Evolutionary conservation across 2,113 vertebrate genomes (phyloP).

Genomic region (Oreochromis spilurus): DNA sequence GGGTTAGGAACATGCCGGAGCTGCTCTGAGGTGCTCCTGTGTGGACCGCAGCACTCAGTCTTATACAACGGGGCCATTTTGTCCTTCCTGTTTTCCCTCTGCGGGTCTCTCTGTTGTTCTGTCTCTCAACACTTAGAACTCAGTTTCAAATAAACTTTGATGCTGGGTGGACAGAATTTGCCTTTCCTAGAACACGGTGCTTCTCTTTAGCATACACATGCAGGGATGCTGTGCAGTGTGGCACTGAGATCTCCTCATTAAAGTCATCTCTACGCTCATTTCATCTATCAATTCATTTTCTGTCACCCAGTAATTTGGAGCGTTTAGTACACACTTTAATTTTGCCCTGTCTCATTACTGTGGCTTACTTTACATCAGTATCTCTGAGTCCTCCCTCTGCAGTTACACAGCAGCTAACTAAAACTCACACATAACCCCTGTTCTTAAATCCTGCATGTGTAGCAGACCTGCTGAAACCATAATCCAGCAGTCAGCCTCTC

Average conservation of each 20-base stretch:
- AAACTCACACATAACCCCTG: neutral
- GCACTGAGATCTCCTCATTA: neutral
- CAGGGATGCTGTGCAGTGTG: neutral
- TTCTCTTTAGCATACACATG: neutral
- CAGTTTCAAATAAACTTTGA: neutral
- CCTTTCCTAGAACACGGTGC: neutral
- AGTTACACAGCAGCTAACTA: neutral
- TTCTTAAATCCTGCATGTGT: neutral
- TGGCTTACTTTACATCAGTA: neutral
- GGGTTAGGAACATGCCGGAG: neutral
- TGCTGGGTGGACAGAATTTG: neutral
- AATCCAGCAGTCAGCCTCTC: neutral
- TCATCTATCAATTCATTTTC: neutral
- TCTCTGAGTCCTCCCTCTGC: neutral
- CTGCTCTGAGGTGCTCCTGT: neutral
- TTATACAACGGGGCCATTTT: neutral
- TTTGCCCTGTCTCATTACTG: rapidly evolving
- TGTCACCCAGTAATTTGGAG: neutral
- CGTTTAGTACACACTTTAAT: neutral
- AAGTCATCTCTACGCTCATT: no score
- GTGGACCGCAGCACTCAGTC: neutral
- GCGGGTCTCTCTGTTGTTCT: neutral
- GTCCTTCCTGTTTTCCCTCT: neutral
- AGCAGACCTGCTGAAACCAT: neutral
- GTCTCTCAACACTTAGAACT: neutral